Evolutionary conservation across 2,797 vertebrate species (phyloP).

Genomic region (Onychomys torridus): DNA sequence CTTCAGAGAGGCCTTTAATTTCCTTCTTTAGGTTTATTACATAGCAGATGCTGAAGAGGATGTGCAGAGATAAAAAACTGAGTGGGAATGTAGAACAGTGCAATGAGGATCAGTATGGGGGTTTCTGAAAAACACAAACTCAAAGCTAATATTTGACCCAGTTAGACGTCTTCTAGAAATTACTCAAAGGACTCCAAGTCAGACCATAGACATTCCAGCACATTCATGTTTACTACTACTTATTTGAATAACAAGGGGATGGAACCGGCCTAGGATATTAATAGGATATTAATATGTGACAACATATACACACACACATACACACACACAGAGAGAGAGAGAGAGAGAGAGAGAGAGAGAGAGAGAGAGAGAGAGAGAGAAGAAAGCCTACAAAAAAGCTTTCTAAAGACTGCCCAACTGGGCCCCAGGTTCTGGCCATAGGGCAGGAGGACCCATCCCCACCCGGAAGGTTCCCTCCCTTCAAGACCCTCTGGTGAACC

Average conservation of each 20-base stretch:
- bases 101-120: neutral
- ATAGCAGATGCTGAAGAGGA: too few species aligned
- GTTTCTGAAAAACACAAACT: neutral
- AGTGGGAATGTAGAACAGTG: too few species aligned
- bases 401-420: too few species aligned
- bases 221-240: neutral
- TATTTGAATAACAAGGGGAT: neutral
- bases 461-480: too few species aligned
- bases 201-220: too few species aligned
- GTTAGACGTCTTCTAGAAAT: neutral
- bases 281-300: neutral
- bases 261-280: too few species aligned
- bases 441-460: too few species aligned
- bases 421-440: too few species aligned
- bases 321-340: neutral
- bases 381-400: too few species aligned
- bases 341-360: too few species aligned
- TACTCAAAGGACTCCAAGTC: neutral
- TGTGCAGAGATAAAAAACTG: neutral
- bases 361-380: too few species aligned
- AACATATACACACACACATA: neutral
- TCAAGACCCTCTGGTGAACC: too few species aligned
- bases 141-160: neutral
- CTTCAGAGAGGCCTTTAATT: neutral
- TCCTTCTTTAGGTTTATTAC: neutral